A percentile compares a stretch with the other conserved stretches of the same genome.
phyloP scores from a whole-genome alignment of 1,140 invertebrate genomes.

The Aphelinus certus region DNA sequence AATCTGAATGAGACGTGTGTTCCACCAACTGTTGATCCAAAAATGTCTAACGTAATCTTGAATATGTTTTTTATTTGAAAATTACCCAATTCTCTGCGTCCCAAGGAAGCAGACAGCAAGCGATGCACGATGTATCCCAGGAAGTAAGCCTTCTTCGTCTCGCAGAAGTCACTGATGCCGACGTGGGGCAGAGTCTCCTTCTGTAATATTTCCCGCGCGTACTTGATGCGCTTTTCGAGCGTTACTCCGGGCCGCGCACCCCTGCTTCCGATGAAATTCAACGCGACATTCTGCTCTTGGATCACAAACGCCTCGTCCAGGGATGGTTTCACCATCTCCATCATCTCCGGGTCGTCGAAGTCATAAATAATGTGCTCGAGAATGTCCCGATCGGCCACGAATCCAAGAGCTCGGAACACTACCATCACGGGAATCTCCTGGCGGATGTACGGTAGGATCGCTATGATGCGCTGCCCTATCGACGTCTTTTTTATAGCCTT shows the following conservation, averaged over 20 bases:
- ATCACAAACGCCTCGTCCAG: conserved; percentile 99
- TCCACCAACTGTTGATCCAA: background rate
- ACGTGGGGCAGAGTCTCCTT: conserved; percentile 99
- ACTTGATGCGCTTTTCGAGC: conserved; percentile 97
- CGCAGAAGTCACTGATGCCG: conserved; percentile 97
- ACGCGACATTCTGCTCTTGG: conserved; percentile 96
- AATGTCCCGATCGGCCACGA: conserved; percentile 98
- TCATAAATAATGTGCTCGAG: conserved; percentile 99
- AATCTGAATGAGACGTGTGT: background rate
- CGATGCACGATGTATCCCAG: conserved; percentile 98
- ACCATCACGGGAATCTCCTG: conserved; percentile 99
- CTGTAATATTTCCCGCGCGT: conserved; percentile 97
- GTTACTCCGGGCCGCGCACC: conserved; percentile 95
- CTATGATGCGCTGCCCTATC: conserved; percentile 88
- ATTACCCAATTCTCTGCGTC: conserved; percentile 81
- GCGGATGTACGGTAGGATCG: conserved; percentile 96
- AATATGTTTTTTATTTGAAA: too few species aligned
- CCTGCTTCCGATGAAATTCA: conserved; percentile 97
- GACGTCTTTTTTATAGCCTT: conserved; percentile 49
- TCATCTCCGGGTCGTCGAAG: conserved; percentile 99
- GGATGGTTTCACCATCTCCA: conserved; percentile 99
- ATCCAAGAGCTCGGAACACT: conserved; percentile 94
- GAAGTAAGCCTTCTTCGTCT: conserved; percentile 98
- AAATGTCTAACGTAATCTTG: too few species aligned
- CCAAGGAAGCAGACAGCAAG: conserved; percentile 88